Conservation (phyloP, 2,113 vertebrate genomes). For the Malurus elegans region DNA sequence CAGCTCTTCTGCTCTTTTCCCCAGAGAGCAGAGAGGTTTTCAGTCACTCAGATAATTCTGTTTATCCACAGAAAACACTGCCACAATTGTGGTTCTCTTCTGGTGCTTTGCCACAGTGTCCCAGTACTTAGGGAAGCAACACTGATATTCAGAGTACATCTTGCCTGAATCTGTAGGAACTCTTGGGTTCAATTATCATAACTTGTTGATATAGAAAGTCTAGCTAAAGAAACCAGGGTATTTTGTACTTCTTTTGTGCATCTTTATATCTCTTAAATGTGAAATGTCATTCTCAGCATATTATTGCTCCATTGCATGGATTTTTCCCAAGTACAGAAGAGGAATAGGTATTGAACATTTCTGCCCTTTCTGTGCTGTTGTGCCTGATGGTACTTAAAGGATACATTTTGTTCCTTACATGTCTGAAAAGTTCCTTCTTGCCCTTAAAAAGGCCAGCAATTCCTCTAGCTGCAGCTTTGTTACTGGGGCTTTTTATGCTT, state of each 20-base stretch:
- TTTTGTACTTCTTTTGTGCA: not conserved
- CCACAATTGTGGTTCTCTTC: not conserved
- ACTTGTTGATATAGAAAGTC: not conserved
- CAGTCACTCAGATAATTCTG: not conserved
- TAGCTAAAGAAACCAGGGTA: not conserved
- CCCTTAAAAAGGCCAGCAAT: not conserved
- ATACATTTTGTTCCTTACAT: not conserved
- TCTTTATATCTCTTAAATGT: not conserved
- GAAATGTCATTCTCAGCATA: not conserved
- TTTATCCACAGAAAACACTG: not conserved
- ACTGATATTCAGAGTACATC: not conserved
- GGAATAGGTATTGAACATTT: slow-evolving; percentile 3
- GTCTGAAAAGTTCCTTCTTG: not conserved
- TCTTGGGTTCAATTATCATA: not conserved
- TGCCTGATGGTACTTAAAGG: not conserved
- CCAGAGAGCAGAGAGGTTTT: not conserved
- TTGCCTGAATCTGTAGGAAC: not conserved
- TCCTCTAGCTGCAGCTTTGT: not conserved
- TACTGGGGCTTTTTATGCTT: not conserved
- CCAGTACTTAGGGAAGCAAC: not conserved
- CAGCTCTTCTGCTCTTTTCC: not conserved
- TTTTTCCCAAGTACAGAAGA: not conserved
- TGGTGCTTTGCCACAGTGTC: not conserved
- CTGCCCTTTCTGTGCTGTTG: not conserved
- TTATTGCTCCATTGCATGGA: not conserved